Percentiles rank a stretch among this genome's conserved stretches.
These are phyloP conservation scores for Thalassophryne amazonica DNA, from an alignment of 2,797 vertebrate species.

Conservation along the genomic window DNA sequence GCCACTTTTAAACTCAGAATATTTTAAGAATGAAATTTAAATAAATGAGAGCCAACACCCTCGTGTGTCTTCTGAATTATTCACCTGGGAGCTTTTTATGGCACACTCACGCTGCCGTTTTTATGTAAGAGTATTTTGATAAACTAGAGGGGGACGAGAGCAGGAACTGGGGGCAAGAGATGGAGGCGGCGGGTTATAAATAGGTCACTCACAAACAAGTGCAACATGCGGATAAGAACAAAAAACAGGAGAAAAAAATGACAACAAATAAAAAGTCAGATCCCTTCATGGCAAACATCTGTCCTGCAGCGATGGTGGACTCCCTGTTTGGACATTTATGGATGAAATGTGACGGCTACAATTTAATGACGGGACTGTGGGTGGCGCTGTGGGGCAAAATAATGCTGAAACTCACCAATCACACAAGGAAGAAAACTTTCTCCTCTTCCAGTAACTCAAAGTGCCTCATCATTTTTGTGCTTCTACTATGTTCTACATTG, in stretches of 20 bases:
- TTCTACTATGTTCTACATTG: too few relatives aligned
- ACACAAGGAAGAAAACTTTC: too few relatives aligned
- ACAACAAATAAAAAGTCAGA: conserved; percentile 56
- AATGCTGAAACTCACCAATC: too few relatives aligned
- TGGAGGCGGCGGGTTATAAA: conserved; percentile 67
- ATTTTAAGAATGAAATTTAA: conserved; percentile 24
- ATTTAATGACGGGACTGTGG: too few relatives aligned
- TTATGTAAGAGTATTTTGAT: conserved; percentile 52
- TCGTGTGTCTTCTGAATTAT: conserved; percentile 40
- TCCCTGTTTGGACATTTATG: too few relatives aligned
- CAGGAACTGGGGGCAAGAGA: conserved; percentile 58
- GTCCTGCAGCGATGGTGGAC: too few relatives aligned
- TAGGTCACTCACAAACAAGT: conserved; percentile 70
- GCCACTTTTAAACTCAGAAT: conserved; percentile 26
- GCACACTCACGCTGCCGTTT: conserved; percentile 14
- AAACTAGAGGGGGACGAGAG: conserved; percentile 47
- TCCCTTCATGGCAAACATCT: too few relatives aligned
- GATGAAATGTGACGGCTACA: too few relatives aligned
- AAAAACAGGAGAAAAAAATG: conserved; percentile 64
- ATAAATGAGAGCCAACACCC: conserved; percentile 26
- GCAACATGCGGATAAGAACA: conserved; percentile 55
- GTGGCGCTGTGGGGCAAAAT: too few relatives aligned
- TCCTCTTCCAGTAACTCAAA: too few relatives aligned
- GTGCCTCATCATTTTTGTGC: too few relatives aligned
- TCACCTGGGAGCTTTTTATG: conserved; percentile 27